Evolutionary conservation across 1,140 invertebrate genomes (phyloP), one percentile per base, ranked within the genome.

Genomic region (Hydropsyche tenuis): DNA sequence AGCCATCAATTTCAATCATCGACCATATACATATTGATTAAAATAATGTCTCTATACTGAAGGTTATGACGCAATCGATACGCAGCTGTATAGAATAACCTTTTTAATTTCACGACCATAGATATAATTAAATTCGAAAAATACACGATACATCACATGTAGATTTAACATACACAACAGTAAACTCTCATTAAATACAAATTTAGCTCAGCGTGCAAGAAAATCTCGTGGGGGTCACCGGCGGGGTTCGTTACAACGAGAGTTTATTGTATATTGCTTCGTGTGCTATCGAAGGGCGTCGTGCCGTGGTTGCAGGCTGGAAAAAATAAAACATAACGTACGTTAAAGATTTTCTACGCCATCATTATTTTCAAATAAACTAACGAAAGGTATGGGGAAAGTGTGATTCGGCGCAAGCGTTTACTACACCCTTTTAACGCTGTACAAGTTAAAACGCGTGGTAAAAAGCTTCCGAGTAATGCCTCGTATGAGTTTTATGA

Each of bases 331-430:
- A 9, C 3, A 37, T 37, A 37, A 37, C 30, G 9, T 37, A n/a
- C n/a, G n/a, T n/a, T n/a, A n/a, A n/a, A n/a, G n/a, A n/a, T n/a
- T n/a, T n/a, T n/a, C n/a, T n/a, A n/a, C n/a, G 7, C 7, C n/a
- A 45, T n/a, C 20, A 25, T 22, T 60, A 60, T 60, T 6, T 60
- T 53, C 6, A 20, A 14, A 4, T 64, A 20, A 1, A 27, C 23
- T 4, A n/a, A 64, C 25, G 62, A 64, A 42, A 64, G 25, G 62
- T 27, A 64, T 64, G 62, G 30, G 37, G 37, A 64, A 64, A 64
- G 14, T 64, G 37, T 64, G 37, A 64, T 64, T 64, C n/a, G 22
- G 37, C 62, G 22, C 30, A 23, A 64, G 12, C 62, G 22, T 60
- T 20, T 18, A 60, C 53, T 20, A 64, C n/a, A 7, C 62, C 1